These are phyloP conservation scores for Adelphocoris suturalis DNA, from an alignment of 2,888 invertebrate genomes.

Conservation along the genomic window DNA sequence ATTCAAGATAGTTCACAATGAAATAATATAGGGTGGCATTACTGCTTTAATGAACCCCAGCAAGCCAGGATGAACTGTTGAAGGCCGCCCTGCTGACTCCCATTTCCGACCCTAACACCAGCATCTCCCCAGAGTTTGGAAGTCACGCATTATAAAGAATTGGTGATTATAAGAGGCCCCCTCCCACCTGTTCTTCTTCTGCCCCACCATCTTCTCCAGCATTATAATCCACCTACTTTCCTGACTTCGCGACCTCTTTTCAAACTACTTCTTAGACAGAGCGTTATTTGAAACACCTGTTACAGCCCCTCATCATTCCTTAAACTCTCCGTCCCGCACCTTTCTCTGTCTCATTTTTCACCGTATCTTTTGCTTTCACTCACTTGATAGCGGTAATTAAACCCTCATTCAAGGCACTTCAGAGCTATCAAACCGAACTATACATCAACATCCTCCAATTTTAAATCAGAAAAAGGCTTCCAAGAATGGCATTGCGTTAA, in stretches of 20 bases:
- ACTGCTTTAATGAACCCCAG: too few relatives aligned
- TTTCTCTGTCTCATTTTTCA: slow-evolving; percentile 4
- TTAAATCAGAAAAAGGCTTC: too few relatives aligned
- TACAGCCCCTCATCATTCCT: background rate
- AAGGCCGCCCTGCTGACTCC: too few relatives aligned
- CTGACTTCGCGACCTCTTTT: slow-evolving; percentile 1
- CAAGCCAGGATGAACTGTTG: too few relatives aligned
- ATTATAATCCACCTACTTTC: slow-evolving; percentile 5
- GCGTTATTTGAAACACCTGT: slow-evolving; percentile 30
- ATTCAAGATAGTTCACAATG: too few relatives aligned
- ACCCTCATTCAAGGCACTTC: background rate
- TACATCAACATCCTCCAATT: too few relatives aligned
- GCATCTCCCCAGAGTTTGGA: background rate
- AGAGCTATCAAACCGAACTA: background rate
- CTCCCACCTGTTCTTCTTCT: background rate
- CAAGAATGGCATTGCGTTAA: too few relatives aligned
- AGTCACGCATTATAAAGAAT: background rate
- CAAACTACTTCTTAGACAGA: slow-evolving; percentile 24
- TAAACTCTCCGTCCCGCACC: background rate
- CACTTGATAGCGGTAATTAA: background rate
- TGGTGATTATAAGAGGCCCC: background rate
- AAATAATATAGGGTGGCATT: too few relatives aligned
- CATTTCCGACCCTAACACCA: too few relatives aligned
- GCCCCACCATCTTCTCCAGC: background rate
- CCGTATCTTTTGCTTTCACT: background rate